These are phyloP conservation scores for Temnothorax ravouxi DNA, from an alignment of 2,888 invertebrate species.

Conservation along the genomic window DNA sequence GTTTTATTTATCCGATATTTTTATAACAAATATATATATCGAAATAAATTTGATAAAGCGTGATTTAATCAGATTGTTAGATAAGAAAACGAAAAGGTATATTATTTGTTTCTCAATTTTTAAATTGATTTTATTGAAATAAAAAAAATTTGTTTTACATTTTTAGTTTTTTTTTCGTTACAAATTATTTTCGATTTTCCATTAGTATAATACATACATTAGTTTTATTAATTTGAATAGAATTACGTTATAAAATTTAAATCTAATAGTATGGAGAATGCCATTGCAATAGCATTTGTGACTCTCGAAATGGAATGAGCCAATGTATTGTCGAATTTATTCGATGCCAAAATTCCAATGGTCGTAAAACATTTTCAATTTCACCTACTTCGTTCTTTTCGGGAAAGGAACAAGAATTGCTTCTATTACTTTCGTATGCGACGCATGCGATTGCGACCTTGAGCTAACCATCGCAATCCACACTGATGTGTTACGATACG, in stretches of 20 bases:
- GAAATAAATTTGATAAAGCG: no score
- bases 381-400: background rate
- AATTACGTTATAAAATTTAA: background rate
- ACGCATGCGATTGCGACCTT: constrained; percentile 61
- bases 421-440: constrained; percentile 38
- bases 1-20: background rate
- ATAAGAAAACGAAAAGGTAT: background rate
- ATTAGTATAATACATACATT: background rate
- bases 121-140: background rate
- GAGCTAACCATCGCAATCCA: constrained; percentile 60
- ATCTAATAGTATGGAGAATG: background rate
- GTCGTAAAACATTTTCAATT: constrained; percentile 21
- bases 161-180: background rate
- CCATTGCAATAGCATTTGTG: background rate
- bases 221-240: background rate
- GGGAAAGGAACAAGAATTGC: constrained; percentile 35
- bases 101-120: background rate
- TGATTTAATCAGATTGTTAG: no score
- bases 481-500: constrained; percentile 55
- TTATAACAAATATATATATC: background rate
- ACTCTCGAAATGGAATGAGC: background rate
- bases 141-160: background rate
- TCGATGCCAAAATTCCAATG: background rate
- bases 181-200: background rate
- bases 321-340: background rate